These are phyloP conservation scores for Meriones psammophilus DNA, from an alignment of 2,797 vertebrate genomes.

Conservation along the genomic window DNA sequence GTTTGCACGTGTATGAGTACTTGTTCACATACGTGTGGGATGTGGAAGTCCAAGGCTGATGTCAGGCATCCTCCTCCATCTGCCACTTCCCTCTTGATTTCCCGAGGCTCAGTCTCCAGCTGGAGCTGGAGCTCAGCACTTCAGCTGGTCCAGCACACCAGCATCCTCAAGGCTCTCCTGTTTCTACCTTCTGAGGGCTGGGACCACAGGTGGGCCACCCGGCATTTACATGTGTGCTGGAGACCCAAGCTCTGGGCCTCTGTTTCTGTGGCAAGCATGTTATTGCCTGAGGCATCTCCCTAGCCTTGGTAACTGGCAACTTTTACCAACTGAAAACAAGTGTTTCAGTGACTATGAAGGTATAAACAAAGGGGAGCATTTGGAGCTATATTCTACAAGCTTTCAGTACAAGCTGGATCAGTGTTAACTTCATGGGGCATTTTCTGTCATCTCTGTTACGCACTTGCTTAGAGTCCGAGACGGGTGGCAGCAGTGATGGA, in stretches of 20 bases:
- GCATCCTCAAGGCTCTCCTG: not conserved
- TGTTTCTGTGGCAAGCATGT: not conserved
- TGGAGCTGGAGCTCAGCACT: not conserved
- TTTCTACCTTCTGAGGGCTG: not conserved
- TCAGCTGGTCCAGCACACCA: not conserved
- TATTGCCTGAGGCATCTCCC: not conserved
- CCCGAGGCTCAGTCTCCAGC: not conserved
- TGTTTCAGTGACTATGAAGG: not conserved
- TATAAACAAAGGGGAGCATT: slow-evolving; percentile 14
- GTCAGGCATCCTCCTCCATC: not conserved
- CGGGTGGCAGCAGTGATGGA: not conserved
- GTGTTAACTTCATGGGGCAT: not conserved
- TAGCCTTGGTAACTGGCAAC: not conserved
- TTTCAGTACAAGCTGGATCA: not conserved
- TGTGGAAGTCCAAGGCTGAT: not conserved
- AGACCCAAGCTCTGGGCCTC: not conserved
- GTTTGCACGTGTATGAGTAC: not conserved
- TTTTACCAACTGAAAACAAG: slow-evolving; percentile 34
- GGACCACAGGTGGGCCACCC: not conserved
- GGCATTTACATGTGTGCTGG: not conserved
- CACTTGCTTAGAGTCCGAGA: not conserved
- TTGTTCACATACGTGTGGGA: not conserved
- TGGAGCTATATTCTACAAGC: not conserved
- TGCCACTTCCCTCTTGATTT: not conserved
- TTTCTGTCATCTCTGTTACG: not conserved